Percentiles rank a stretch among this genome's conserved stretches.
Evolutionary conservation across 2,113 vertebrate genomes (phyloP).

Genomic region (Thryonomys swinderianus): DNA sequence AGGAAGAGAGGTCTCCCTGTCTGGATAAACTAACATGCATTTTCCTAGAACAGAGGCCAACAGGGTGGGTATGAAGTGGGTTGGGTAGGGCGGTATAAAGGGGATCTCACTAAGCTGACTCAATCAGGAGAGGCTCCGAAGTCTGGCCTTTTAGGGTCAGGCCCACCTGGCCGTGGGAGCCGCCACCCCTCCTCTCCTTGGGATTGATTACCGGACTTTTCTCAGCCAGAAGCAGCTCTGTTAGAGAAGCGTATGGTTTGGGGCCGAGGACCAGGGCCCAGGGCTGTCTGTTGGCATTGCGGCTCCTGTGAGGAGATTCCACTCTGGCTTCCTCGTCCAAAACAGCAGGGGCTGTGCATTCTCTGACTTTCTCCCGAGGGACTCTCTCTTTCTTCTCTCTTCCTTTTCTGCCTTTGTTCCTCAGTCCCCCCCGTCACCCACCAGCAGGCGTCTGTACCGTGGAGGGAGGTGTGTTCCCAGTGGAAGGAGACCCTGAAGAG

Average conservation of each 20-base stretch:
- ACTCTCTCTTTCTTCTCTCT: neutral
- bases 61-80: neutral
- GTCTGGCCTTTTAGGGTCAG: neutral
- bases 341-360: neutral
- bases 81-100: accelerated
- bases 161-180: neutral
- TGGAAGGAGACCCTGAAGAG: neutral
- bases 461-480: neutral
- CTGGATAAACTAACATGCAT: neutral
- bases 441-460: neutral
- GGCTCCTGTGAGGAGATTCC: neutral
- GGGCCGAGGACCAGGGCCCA: neutral
- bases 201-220: neutral
- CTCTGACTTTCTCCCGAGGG: neutral
- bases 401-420: slow-evolving; percentile 13
- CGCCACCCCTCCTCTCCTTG: neutral
- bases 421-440: neutral
- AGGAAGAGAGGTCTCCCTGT: slow-evolving; percentile 20
- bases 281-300: neutral
- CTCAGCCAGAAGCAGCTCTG: neutral
- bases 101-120: too few relatives aligned
- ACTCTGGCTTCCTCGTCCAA: neutral
- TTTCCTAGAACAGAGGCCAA: neutral
- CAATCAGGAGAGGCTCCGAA: neutral
- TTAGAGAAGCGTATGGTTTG: neutral